Conservation (phyloP, 2,888 invertebrate genomes). For the Molanna angustata region DNA sequence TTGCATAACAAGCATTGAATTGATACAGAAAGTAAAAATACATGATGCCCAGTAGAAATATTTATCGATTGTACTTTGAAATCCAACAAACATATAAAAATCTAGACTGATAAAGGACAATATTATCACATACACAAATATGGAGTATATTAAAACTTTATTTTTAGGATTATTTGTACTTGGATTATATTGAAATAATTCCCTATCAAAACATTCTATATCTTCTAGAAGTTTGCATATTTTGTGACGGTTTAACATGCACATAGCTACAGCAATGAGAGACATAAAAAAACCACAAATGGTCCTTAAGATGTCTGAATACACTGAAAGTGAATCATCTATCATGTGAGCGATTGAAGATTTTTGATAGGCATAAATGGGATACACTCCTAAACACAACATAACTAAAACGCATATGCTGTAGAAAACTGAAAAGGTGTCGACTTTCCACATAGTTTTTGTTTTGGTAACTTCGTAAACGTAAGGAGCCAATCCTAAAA, state of each 20-base stretch:
- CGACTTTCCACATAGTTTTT: background rate
- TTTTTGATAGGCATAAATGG: conserved; percentile 11
- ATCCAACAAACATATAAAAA: conserved; percentile 11
- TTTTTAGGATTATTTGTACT: too few species aligned
- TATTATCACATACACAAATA: background rate
- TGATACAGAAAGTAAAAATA: conserved; percentile 10
- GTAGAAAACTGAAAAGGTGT: too few species aligned
- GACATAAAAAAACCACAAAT: conserved; percentile 2
- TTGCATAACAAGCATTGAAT: conserved; percentile 14
- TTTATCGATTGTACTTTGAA: background rate
- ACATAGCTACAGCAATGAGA: background rate
- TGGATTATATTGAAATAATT: too few species aligned
- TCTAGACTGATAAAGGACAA: conserved; percentile 3
- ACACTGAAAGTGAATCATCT: conserved; percentile 14
- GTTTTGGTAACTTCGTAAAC: background rate
- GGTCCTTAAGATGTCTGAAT: conserved; percentile 22
- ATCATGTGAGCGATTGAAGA: background rate
- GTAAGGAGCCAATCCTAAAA: conserved; percentile 24
- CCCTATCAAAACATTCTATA: conserved; percentile 16
- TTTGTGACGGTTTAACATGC: conserved; percentile 7
- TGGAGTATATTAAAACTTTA: too few species aligned
- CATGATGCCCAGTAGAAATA: conserved; percentile 18
- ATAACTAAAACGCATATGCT: too few species aligned
- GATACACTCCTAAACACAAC: background rate
- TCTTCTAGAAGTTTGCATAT: conserved; percentile 11